Conservation (phyloP, 2,113 vertebrate genomes). For the Hypomesus transpacificus region DNA sequence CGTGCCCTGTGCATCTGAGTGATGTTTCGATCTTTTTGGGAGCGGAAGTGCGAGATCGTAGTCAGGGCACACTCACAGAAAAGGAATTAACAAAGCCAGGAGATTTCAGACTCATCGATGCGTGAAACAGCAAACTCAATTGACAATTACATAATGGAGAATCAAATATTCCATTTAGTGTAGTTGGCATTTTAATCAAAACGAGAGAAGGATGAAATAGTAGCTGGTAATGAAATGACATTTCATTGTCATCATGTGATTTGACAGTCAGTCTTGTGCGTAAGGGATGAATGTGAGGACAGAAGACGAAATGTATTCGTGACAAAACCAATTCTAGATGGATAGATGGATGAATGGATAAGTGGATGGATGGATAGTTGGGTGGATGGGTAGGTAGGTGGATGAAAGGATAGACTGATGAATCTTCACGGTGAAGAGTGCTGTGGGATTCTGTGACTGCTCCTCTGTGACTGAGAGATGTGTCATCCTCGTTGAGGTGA, state of each 20-base stretch:
- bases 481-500: too few species aligned
- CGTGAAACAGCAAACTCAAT: slow-evolving; percentile 23
- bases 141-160: slow-evolving; percentile 26
- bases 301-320: too few species aligned
- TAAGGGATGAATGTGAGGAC: too few species aligned
- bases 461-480: too few species aligned
- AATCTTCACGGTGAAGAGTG: neutral
- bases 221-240: neutral
- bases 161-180: slow-evolving; percentile 36
- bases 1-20: too few species aligned
- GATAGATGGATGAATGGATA: too few species aligned
- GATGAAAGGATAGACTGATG: neutral
- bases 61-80: slow-evolving; percentile 12
- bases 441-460: too few species aligned
- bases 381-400: too few species aligned
- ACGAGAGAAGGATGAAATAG: too few species aligned
- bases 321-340: too few species aligned
- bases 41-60: neutral
- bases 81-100: neutral
- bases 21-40: neutral
- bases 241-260: slow-evolving; percentile 11
- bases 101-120: neutral
- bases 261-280: too few species aligned
- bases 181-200: slow-evolving; percentile 32
- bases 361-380: too few species aligned